Base-by-base conservation (phyloP, 1,140 invertebrate genomes). In the Asobara japonica region DNA sequence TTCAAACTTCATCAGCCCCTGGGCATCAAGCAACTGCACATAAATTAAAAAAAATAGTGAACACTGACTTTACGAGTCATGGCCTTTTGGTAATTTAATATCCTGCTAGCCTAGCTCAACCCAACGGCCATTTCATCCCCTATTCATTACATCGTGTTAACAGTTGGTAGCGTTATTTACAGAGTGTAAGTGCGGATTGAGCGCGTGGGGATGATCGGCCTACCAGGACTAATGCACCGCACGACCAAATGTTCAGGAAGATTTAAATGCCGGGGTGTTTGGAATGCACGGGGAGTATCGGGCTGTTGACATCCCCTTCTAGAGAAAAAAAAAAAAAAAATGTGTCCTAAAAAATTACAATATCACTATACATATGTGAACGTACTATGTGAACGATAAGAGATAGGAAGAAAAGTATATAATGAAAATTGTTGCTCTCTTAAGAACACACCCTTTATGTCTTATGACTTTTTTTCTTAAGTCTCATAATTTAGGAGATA, bases 221-320 rank as follows among this genome's bases (percentile, higher is more conserved):
- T 84, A 82, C 77, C 84, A 85, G 79, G 83, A 80, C 84, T 85
- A 85, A 85, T 85, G 84, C 78, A 80, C 76, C 75, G 75, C 79
- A 73, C 61, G 79, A 78, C 84, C 84, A 85, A 85, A 85, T 85
- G 84, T 84, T 85, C 84, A 69, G 78, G 72, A 78, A 76, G 79
- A 83, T 83, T 84, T 84, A 82, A 85, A 84, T 81, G 82, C 75
- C 76, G 69, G 77, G 79, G 80, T 77, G 67, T 69, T 69, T 36
- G 61, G 18, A 11, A 60, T 11, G 45, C 11, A 4, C 20, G 7
- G n/a, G 20, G n/a, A 56, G 5, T 56, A 6, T 10, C 13, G 22
- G 22, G 18, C 18, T 20, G 51, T 56, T 25, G 3, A 56, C 20
- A 56, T 11, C n/a, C n/a, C n/a, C n/a, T n/a, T n/a, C n/a, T n/a